Evolutionary conservation across 2,888 invertebrate genomes (phyloP), one percentile per base, ranked within the genome.

Genomic region (Drosophila meridiana): DNA sequence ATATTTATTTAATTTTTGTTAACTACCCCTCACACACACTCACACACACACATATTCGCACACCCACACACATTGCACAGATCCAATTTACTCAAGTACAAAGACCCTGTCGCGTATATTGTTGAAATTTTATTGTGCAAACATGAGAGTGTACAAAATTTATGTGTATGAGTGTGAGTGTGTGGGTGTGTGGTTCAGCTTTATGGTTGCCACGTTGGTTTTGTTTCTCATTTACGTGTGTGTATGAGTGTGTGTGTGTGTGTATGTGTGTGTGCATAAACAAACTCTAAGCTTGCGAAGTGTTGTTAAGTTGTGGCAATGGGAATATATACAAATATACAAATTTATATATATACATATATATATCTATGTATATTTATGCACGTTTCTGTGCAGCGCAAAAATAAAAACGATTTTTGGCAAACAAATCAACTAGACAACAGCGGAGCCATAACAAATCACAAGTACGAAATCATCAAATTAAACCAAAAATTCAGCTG

Each of bases 81-180:
- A 85, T 89, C 85, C 85, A 85, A 85, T 85, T 85, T 89, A 85
- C 88, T 89, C 90, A 89, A 85, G 85, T 87, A 85, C 90, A 89
- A 85, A 89, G 88, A 84, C 81, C 85, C 69, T 71, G 81, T 87
- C 90, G 86, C 88, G 88, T 87, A 89, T 80, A 87, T 89, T 89
- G 90, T 80, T 89, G 70, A 86, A 89, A 85, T 88, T 85, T 89
- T 85, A 85, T 85, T 85, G 88, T 89, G 70, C 88, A 89, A 86
- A 86, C 90, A 89, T 85, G 89, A 73, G 82, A 82, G 76, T 69
- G 69, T 74, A 45, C 69, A 53, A 65, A 62, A 66, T 64, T 60
- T 78, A 57, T 65, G 26, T 55, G 60, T 68, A 48, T 48, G 47
- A 58, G 45, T 56, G 36, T 28, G 43, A 52, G 42, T 14, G 32